Base-by-base conservation (phyloP, 2,888 invertebrate species). In the Dione vanillae region DNA sequence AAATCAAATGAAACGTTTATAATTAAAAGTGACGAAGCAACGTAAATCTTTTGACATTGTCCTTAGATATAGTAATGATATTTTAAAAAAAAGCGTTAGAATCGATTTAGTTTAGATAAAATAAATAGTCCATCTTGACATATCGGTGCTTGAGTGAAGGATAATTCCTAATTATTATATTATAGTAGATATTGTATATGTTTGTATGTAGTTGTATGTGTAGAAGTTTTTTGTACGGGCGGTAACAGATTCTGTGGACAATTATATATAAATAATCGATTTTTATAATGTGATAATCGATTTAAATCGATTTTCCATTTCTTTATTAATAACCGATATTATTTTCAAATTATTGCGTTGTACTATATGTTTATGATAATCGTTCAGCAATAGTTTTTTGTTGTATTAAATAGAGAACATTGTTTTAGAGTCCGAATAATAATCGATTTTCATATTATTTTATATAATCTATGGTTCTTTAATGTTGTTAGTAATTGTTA, bases 111-210 rank as follows among this genome's bases (percentile, higher is more conserved):
- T 83, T 81, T 85, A 88, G 85, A 83, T 77, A 80, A 81, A n/a
- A n/a, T n/a, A 81, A 77, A 78, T 77, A 91, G 91, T 92, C 91
- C 90, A 92, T 89, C 83, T 89, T 82, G 82, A 92, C 92, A 92
- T 92, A 92, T 92, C 92, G 92, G 92, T 92, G 92, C 92, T 92
- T 91, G 86, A 91, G 86, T 85, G 85, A 84, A 85, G 85, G 83
- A 81, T 80, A 82, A 89, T 89, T 87, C 87, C 87, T 90, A 88
- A 85, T 84, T 83, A 85, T 81, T 82, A 78, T 82, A 80, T 81
- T 84, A 47, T 51, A 47, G 62, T 67, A 61, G 67, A 67, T 49
- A 19, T 84, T 81, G 75, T 77, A 77, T 79, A 77, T 80, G 78
- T 81, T 78, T 78, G 78, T 82, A 79, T 80, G 75, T 85, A 85